These are phyloP conservation scores for Danio aesculapii DNA, from an alignment of 2,797 vertebrate genomes.

Conservation along the genomic window DNA sequence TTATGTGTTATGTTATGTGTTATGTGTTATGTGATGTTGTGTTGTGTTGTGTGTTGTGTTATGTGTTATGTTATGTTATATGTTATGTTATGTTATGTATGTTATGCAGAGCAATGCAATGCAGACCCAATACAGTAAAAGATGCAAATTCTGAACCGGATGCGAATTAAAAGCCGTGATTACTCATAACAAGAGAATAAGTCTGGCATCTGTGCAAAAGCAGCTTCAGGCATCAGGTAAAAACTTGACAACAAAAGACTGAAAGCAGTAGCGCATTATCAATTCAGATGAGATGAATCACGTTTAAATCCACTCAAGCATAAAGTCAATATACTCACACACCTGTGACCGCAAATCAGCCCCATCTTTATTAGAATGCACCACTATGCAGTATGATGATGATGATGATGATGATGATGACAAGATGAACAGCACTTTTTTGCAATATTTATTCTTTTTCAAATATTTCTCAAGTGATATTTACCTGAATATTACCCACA, in stretches of 20 bases:
- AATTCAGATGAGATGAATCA: slow-evolving; percentile 3
- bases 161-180: background rate
- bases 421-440: background rate
- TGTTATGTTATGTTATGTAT: too few relatives aligned
- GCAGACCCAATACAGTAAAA: too few relatives aligned
- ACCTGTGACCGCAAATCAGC: background rate
- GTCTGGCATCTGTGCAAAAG: background rate
- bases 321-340: background rate
- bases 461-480: too few relatives aligned
- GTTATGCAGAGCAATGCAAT: too few relatives aligned
- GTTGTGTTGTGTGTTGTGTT: too few relatives aligned
- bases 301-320: background rate
- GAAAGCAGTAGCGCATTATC: background rate
- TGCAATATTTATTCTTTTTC: too few relatives aligned
- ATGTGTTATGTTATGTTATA: too few relatives aligned
- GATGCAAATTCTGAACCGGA: background rate
- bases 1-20: too few relatives aligned
- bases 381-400: background rate
- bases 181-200: background rate
- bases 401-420: background rate
- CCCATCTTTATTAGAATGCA: background rate
- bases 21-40: too few relatives aligned
- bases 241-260: background rate
- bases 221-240: background rate
- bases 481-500: too few relatives aligned